A percentile compares a stretch with the other conserved stretches of the same genome.
phyloP scores from a whole-genome alignment of 1,140 invertebrate species.

The Oedothorax gibbosus region DNA sequence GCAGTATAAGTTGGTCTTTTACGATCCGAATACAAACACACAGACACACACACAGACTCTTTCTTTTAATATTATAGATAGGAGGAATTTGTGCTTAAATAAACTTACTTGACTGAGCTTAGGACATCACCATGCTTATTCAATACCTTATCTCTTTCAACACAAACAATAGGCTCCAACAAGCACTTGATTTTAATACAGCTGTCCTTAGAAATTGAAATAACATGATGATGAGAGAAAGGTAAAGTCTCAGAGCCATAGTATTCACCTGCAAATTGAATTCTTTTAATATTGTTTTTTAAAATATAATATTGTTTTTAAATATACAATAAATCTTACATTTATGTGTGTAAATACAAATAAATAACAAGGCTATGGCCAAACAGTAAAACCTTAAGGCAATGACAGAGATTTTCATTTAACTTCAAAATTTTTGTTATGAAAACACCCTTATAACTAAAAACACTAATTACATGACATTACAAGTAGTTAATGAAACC shows the following conservation, averaged over 20 bases:
- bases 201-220: conserved; percentile 42
- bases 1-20: too few relatives aligned
- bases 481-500: too few relatives aligned
- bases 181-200: conserved; percentile 33
- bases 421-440: too few relatives aligned
- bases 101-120: conserved; percentile 11
- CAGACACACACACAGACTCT: too few relatives aligned
- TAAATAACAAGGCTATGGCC: not conserved
- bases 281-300: not conserved
- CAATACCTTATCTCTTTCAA: not conserved
- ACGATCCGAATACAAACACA: too few relatives aligned
- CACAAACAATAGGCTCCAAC: conserved; percentile 10
- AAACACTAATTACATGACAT: too few relatives aligned
- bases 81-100: not conserved
- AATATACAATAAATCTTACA: too few relatives aligned
- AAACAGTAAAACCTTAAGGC: not conserved
- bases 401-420: too few relatives aligned
- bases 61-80: too few relatives aligned
- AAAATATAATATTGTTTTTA: too few relatives aligned
- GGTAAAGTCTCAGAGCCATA: conserved; percentile 4
- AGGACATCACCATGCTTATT: conserved; percentile 19
- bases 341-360: too few relatives aligned
- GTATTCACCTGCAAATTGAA: conserved; percentile 28
- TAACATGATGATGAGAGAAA: conserved; percentile 49
- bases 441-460: too few relatives aligned